Evolutionary conservation across 2,888 invertebrate genomes (phyloP), one percentile per base, ranked within the genome.

Genomic region (Rhodophaea formosa): DNA sequence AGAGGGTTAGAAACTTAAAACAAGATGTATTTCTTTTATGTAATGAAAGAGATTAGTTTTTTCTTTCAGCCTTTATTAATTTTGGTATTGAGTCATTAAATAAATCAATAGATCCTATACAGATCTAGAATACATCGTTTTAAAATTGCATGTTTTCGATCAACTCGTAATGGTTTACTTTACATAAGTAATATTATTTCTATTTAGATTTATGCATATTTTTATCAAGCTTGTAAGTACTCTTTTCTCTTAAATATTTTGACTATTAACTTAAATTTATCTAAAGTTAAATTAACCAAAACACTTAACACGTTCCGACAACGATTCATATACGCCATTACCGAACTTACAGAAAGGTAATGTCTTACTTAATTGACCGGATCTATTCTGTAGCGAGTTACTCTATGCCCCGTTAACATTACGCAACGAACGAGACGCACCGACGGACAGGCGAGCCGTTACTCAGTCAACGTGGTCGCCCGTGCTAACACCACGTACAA

Each of bases 341-440:
- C 46, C 16, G 16, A 35, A 35, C 14, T 15, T 16, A 52, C 29
- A 29, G 12, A 42, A 49, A 49, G 49, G 56, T 49, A 29, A 42
- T 56, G 42, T 49, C 46, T 56, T 7, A 39, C 42, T 56, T 39
- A 49, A 47, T 51, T 56, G 47, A 56, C 12, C 49, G 39, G 17
- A 53, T 29, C 43, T 77, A 72, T 76, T 85, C 84, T 80, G 80
- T 80, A 79, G 76, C 71, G 68, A 77, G 77, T 80, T 86, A 86
- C 86, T 88, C 88, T 87, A 84, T 86, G 86, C 79, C 78, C 86
- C 86, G 88, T 88, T 88, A 87, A 69, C 68, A 82, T 89, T 89
- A 87, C 88, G 88, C 86, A 87, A 88, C 77, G 77, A 79, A 79
- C 77, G 81, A 74, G 77, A 79, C 82, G 81, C 71, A 81, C 80